Conservation (phyloP, 2,888 invertebrate genomes). For the Diarsia dahlii region DNA sequence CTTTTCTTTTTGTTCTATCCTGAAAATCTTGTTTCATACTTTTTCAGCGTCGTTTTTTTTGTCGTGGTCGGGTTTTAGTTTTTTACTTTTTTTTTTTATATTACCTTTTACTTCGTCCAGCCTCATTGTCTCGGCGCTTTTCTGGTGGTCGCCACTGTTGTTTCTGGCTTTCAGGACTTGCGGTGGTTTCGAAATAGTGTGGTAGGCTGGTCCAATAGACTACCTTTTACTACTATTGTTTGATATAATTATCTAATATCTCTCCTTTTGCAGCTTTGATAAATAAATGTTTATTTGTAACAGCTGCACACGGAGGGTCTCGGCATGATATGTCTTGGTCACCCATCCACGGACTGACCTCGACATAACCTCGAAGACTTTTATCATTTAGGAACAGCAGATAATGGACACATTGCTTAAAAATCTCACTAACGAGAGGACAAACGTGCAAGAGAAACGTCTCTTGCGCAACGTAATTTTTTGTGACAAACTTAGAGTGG, state of each 20-base stretch:
- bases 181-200: too few species aligned
- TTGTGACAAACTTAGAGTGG: slow-evolving; percentile 80
- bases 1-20: too few species aligned
- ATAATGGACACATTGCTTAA: neutral
- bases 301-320: neutral
- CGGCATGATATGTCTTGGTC: neutral
- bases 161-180: too few species aligned
- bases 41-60: too few species aligned
- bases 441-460: slow-evolving; percentile 51
- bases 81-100: too few species aligned
- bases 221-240: neutral
- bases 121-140: neutral
- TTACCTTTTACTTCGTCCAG: neutral
- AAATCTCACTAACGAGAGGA: slow-evolving; percentile 34
- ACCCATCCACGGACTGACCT: neutral
- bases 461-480: slow-evolving; percentile 77
- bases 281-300: too few species aligned
- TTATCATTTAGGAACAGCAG: neutral
- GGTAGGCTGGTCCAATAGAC: too few species aligned
- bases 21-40: too few species aligned
- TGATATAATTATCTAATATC: too few species aligned
- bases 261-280: too few species aligned
- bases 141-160: too few species aligned
- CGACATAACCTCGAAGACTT: neutral
- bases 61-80: too few species aligned